Evolutionary conservation across 2,113 vertebrate genomes (phyloP).

Genomic region (Myrmophylax atrothorax): DNA sequence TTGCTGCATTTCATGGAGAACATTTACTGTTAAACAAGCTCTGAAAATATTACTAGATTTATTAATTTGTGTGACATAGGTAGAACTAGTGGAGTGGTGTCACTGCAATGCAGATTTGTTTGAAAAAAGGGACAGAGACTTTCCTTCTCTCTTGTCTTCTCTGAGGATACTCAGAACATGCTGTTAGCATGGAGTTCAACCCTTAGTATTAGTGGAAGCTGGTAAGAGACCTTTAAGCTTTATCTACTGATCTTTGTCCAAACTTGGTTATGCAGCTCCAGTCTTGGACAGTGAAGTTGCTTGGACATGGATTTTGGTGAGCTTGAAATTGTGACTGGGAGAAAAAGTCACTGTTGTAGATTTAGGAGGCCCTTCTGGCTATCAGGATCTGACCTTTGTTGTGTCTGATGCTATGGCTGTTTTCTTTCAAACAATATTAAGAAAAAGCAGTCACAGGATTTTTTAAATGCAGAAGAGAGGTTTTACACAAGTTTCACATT

Average conservation of each 20-base stretch:
- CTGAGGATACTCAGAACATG: neutral
- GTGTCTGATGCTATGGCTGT: neutral
- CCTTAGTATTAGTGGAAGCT: neutral
- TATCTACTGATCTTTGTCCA: neutral
- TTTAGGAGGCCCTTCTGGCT: neutral
- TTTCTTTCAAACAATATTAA: neutral
- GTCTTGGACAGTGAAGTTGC: neutral
- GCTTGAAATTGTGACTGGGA: constrained; percentile 11
- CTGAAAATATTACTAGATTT: neutral
- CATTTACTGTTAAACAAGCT: neutral
- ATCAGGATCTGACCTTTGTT: neutral
- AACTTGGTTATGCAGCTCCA: neutral
- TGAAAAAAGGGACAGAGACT: neutral
- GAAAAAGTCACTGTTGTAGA: neutral
- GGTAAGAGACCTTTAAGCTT: neutral
- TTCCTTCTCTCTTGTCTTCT: neutral
- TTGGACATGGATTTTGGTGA: constrained; percentile 1
- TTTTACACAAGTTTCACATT: neutral
- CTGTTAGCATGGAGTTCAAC: neutral
- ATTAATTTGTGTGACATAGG: neutral
- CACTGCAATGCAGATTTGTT: neutral
- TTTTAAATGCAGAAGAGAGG: neutral
- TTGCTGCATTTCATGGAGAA: neutral
- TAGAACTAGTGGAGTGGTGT: neutral
- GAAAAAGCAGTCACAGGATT: neutral